Evolutionary conservation across 2,797 vertebrate species (phyloP).

Genomic region (Phrynocephalus vlangalii): DNA sequence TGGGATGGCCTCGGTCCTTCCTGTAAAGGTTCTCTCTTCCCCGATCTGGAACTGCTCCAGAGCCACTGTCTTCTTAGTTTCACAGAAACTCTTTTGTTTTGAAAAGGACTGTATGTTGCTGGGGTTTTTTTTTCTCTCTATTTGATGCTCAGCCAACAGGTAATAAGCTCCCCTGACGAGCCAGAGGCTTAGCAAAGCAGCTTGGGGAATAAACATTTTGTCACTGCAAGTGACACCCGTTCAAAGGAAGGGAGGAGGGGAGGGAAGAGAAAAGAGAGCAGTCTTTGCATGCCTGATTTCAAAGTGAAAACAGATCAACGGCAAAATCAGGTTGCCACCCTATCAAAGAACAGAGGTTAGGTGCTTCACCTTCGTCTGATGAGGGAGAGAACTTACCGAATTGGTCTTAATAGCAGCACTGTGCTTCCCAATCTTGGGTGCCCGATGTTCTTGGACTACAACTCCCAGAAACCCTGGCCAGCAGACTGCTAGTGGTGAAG

Average conservation of each 20-base stretch:
- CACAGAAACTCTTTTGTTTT: neutral
- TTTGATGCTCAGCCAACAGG: slow-evolving; percentile 1
- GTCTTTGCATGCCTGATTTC: neutral
- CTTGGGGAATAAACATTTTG: neutral
- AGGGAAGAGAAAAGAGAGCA: neutral
- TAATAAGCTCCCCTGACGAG: neutral
- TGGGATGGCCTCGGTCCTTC: neutral
- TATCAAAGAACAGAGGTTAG: neutral
- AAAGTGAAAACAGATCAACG: neutral
- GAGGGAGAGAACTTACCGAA: neutral
- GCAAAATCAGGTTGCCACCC: neutral
- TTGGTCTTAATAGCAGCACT: neutral
- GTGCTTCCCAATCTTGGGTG: too few relatives aligned
- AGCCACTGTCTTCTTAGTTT: neutral
- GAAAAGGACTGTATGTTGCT: neutral
- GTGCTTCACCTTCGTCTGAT: neutral
- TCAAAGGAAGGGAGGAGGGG: neutral
- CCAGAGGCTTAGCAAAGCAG: neutral
- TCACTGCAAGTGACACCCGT: neutral
- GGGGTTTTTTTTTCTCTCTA: neutral
- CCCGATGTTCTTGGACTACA: too few relatives aligned
- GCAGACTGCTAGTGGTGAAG: too few relatives aligned
- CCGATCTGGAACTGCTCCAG: neutral
- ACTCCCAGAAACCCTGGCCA: too few relatives aligned
- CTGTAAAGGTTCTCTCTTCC: neutral